Base-by-base conservation (phyloP, 2,888 invertebrate genomes). In the Platerodrilus igneus region DNA sequence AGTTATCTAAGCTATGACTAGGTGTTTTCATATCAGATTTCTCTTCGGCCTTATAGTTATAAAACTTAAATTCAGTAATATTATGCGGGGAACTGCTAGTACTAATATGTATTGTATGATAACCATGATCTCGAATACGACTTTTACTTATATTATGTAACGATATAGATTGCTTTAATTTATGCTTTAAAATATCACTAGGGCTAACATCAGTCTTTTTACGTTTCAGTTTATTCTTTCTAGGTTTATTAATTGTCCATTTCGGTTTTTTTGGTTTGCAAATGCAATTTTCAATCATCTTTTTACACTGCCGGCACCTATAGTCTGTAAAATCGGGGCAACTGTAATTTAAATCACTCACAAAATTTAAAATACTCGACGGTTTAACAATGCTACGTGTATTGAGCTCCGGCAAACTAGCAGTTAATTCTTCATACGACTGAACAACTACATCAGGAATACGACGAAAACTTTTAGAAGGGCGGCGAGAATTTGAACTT, bases 31-130 rank as follows among this genome's bases (percentile, higher is more conserved):
- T 7, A n/a, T n/a, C n/a, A n/a, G n/a, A n/a, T n/a, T n/a, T n/a
- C n/a, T n/a, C n/a, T n/a, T 35, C 35, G 16, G 23, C 11, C 7
- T 33, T 39, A 11, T 42, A 39, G 33, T 47, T 32, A 13, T 33
- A 23, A 37, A 45, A 45, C 11, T 33, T 29, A 19, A 39, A 39
- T 13, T 41, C 44, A 29, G 31, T 33, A 17, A 38, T 37, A 17
- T 34, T 37, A 20, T 27, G 41, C 3, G 41, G 41, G n/a, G n/a
- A n/a, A 25, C 37, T 44, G 19, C 53, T 20, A 48, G 33, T 37
- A 21, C 56, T 47, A 8, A 63, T 64, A 46, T 71, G 71, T 18
- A 70, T 58, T 8, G 71, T 71, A 51, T 70, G 70, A 22, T 57
- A 61, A 40, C 60, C 55, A 32, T 56, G 58, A 10, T 46, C 45